These are phyloP conservation scores for Dicyrtoma fusca DNA, from an alignment of 2,888 invertebrate genomes.

Conservation along the genomic window DNA sequence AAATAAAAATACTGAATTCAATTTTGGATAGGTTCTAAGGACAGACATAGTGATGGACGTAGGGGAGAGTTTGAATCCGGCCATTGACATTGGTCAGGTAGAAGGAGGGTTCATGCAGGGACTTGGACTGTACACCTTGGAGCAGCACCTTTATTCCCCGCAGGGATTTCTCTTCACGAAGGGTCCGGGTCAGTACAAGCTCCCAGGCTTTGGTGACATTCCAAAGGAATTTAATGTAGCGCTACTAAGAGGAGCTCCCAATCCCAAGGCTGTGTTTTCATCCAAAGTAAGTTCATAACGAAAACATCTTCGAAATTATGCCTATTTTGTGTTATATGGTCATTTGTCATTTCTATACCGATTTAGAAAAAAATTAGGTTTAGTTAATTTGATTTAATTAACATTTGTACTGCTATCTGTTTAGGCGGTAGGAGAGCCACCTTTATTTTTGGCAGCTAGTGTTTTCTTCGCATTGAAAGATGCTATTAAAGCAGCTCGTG, in stretches of 20 bases:
- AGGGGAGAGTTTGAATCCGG: conserved; percentile 92
- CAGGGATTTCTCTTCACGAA: conserved; percentile 78
- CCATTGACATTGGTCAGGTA: conserved; percentile 94
- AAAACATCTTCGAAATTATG: not conserved
- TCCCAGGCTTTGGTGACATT: conserved; percentile 90
- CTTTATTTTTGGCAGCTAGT: conserved; percentile 83
- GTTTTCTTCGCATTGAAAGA: conserved; percentile 87
- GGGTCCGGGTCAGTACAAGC: conserved; percentile 92
- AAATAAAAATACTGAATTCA: no score
- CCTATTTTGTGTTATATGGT: not conserved
- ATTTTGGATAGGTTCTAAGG: conserved; percentile 67
- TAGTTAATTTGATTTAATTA: not conserved
- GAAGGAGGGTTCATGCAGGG: conserved; percentile 96
- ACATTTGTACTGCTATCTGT: no score
- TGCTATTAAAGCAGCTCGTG: conserved; percentile 79
- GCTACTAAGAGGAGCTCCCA: conserved; percentile 84
- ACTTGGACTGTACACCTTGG: conserved; percentile 87
- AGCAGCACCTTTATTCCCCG: conserved; percentile 85
- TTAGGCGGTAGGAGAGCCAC: conserved; percentile 97
- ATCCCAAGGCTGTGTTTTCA: conserved; percentile 89
- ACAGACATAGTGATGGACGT: conserved; percentile 97
- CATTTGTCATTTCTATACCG: not conserved
- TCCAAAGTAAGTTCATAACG: conserved; percentile 94
- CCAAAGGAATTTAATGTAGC: conserved; percentile 91
- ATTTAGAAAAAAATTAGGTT: not conserved